Conservation (phyloP, 2,888 invertebrate genomes). For the Galerucella pusilla region DNA sequence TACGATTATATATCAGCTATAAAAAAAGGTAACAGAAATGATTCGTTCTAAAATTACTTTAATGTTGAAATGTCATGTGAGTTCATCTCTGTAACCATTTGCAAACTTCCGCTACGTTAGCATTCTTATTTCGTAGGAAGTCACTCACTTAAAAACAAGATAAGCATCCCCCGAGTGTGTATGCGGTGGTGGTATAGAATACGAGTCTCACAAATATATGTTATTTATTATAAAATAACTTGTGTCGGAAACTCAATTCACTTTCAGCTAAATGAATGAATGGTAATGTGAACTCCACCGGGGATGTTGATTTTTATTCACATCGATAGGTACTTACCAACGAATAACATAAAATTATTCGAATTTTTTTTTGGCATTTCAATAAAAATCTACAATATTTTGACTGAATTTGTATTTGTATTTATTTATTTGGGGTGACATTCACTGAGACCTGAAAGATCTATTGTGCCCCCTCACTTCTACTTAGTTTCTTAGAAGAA, state of each 20-base stretch:
- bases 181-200: neutral
- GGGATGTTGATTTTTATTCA: neutral
- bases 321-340: no score
- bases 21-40: neutral
- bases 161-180: conserved; percentile 26
- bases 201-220: neutral
- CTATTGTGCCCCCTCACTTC: no score
- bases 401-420: no score
- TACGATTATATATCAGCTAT: neutral
- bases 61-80: neutral
- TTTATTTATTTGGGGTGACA: no score
- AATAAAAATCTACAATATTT: no score
- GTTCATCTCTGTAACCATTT: conserved; percentile 12
- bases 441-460: no score
- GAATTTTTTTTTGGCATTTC: no score
- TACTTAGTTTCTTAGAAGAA: no score
- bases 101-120: conserved; percentile 20
- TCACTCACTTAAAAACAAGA: conserved; percentile 34
- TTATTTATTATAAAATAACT: neutral
- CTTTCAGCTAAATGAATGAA: neutral
- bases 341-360: no score
- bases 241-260: neutral
- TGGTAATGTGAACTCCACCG: neutral
- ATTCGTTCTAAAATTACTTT: neutral
- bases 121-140: conserved; percentile 31